Base-by-base conservation (phyloP, 2,797 vertebrate species). In the Microctenopoma lineatum region DNA sequence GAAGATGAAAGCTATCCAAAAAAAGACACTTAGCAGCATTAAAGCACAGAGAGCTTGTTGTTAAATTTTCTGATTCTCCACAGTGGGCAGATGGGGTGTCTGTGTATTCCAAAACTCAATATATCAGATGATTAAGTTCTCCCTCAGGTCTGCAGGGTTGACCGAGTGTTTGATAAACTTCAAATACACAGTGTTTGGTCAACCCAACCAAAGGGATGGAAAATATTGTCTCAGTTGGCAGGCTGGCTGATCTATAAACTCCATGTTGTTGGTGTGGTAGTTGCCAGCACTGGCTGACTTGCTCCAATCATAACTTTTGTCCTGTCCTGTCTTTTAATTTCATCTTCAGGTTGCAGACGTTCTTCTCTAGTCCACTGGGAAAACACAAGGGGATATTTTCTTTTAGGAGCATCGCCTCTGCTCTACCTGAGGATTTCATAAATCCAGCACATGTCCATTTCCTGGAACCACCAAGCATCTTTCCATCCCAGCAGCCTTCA, bases 161-260 rank as follows among this genome's bases (percentile, higher is more conserved):
- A 94, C 91, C 88, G 91, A 92, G 84, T 91, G 84, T 90, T 91
- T 92, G 89, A 94, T 94, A 92, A 94, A 94, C 91, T 90, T 93
- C 73, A 92, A 88, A 89, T 87, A 86, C 79, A 41, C 60, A 59
- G 58, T 88, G 84, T 89, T 92, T 92, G 84, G 90, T 91, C 90
- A 89, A 83, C 81, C 75, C 84, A 77, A 84, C 82, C 78, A 87
- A 92, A 89, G 89, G 84, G 87, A 90, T 88, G 92, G 91, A 93
- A 95, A 94, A 90, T 92, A 92, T 89, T 91, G 90, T 89, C 84
- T 91, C 88, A 87, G 85, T 86, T 81, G 73, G 87, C 81, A 88
- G 81, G 70, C 77, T 42, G 77, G 91, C 73, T 66, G 71, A 92
- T 91, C 90, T 81, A 89, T 92, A 92, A 92, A 91, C 90, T 61